Base-by-base conservation (phyloP, 1,140 invertebrate species). In the Gryllus bimaculatus region DNA sequence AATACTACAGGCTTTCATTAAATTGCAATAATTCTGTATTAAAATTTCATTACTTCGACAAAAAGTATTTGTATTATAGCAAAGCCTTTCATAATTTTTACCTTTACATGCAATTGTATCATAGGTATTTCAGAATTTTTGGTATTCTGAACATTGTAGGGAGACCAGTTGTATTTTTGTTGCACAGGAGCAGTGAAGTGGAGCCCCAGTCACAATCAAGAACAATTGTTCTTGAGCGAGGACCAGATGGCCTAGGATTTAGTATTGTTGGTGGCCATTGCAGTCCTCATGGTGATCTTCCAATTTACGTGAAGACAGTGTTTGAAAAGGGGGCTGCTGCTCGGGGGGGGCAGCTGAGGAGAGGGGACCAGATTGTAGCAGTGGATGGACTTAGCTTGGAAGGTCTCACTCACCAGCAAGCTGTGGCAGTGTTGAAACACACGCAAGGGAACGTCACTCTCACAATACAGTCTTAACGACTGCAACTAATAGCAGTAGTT, bases 241-340 rank as follows among this genome's bases (percentile, higher is more conserved):
- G 93, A 48, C 88, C 90, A 48, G 92, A 93, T 77, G 92, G 92
- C 26, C 88, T 95, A 47, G 93, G 93, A 0, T 94, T 95, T 85
- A 93, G 92, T 54, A 93, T 95, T 66, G 93, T 95, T 0, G 93
- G 93, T n/a, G 93, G 93, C 0, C 89, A 89, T 78, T 91, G 91
- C 82, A 93, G 92, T 74, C 92, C 92, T 8, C 90, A 92, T 81
- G 93, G 93, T 6, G 90, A 93, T 82, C 89, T 94, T 85, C 93
- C 93, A 15, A 93, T 95, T 80, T 94, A 93, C 83, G 92, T 95
- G 15, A 95, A 95, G 84, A 94, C 91, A n/a, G 92, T 95, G 77
- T 94, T 94, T 83, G 90, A 91, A 76, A 90, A 90, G 79, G 93
- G 93, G 73, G 92, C 93, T 80, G 93, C 93, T 12, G 91, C 92